These are phyloP conservation scores for Pantelozetes paolii DNA, from an alignment of 2,888 invertebrate genomes.

Conservation along the genomic window DNA sequence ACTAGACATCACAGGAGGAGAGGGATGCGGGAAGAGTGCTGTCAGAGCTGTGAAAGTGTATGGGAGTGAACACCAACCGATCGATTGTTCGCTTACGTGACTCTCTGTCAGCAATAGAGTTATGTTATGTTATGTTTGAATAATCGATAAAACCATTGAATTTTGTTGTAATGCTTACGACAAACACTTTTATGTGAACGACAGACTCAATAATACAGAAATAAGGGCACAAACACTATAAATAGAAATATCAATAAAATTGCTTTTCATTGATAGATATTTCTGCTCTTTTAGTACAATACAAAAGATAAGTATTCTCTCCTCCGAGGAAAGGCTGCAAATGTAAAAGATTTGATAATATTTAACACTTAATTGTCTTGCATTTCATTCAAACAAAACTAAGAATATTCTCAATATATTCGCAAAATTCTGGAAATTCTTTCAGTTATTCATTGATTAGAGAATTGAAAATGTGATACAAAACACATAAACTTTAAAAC, in stretches of 20 bases:
- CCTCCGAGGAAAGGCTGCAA: too few relatives aligned
- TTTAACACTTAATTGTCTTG: too few relatives aligned
- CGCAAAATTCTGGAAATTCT: too few relatives aligned
- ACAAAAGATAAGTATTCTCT: not conserved
- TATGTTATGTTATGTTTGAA: not conserved
- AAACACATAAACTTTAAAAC: too few relatives aligned
- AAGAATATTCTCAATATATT: too few relatives aligned
- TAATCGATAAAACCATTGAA: conserved; percentile 36
- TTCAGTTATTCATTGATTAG: too few relatives aligned
- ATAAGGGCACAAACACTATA: conserved; percentile 30
- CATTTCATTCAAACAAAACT: too few relatives aligned
- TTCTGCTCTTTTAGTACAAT: not conserved
- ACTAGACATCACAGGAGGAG: not conserved
- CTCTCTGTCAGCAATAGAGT: not conserved
- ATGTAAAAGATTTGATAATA: too few relatives aligned
- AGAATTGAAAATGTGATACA: too few relatives aligned
- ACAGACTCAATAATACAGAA: conserved; percentile 36
- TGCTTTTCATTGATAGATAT: conserved; percentile 23
- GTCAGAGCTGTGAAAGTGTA: not conserved
- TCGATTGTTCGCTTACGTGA: conserved; percentile 26
- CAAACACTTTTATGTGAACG: conserved; percentile 11
- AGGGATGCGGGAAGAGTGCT: not conserved
- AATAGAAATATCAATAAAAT: conserved; percentile 20
- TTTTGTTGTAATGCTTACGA: conserved; percentile 23
- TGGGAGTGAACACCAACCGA: not conserved